Conservation (phyloP, 2,888 invertebrate species). For the Campoletis raptor region DNA sequence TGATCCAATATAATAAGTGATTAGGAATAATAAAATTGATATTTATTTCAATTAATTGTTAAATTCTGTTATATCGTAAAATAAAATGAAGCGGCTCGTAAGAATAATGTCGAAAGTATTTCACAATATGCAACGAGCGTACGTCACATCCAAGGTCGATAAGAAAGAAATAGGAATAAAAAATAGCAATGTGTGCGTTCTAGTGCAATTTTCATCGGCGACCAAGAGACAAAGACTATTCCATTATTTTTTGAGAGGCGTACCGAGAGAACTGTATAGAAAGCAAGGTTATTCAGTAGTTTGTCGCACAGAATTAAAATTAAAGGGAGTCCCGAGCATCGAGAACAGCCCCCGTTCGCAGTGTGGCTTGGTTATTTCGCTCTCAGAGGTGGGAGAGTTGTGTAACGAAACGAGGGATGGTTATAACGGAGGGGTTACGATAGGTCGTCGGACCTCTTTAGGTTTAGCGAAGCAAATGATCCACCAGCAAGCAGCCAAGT, state of each 20-base stretch:
- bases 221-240: constrained; percentile 1
- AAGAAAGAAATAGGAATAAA: neutral
- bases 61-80: no score
- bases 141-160: neutral
- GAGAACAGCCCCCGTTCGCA: constrained; percentile 17
- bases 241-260: constrained; percentile 54
- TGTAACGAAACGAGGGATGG: constrained; percentile 60
- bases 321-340: constrained; percentile 52
- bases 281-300: constrained; percentile 25
- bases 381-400: constrained; percentile 50
- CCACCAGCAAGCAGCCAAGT: constrained; percentile 69
- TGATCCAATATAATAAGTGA: neutral
- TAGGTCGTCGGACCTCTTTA: constrained; percentile 76
- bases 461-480: constrained; percentile 81
- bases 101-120: neutral
- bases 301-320: constrained; percentile 69
- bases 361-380: constrained; percentile 33
- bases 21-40: neutral
- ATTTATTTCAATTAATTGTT: neutral
- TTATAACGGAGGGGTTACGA: constrained; percentile 71
- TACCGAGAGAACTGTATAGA: constrained; percentile 5
- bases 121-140: neutral
- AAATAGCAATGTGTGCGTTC: neutral
- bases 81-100: no score
- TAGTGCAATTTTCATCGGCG: neutral